Base-by-base conservation (phyloP, 2,113 vertebrate genomes). In the Castor canadensis region DNA sequence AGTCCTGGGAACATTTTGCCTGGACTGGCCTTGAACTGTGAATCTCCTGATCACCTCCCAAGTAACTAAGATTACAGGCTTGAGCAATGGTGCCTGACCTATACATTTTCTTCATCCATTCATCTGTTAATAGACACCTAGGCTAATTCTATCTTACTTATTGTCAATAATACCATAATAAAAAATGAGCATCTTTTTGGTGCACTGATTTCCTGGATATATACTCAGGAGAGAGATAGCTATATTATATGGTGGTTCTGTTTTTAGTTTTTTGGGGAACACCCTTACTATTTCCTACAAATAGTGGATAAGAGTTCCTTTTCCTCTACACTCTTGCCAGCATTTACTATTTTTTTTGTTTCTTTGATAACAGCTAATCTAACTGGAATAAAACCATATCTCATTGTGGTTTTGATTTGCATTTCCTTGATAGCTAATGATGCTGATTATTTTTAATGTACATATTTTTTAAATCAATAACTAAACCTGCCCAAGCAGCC, bases 401-500 rank as follows among this genome's bases (percentile, higher is more conserved):
- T 86, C 32, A 35, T 69, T 85, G 47, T 40, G 24, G 24, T 38
- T 69, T 60, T 85, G 2, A 69, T 69, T 69, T 85, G 45, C 45
- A 69, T 69, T 54, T 45, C 13, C 13, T 13, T 69, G 7, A 69
- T 38, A 2, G 22, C 9, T 30, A 52, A 49, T 67, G 62, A n/a
- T 40, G 19, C 28, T 69, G 47, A 85, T 2, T 32, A 40, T 40
- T 43, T 64, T 45, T 6, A 24, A 79, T 54, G 15, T 79, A 19
- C 16, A 56, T 56, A 56, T 73, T 43, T 73, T 49, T 77, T 87
- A 97, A 81, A 75, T 94, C 28, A 60, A 49, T 54, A 96, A 69
- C 85, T 83, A 73, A 87, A 96, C 75, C 82, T 72, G 79, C 45
- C 89, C 47, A 56, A 92, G 87, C 76, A 96, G 85, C 40, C 96